Base-by-base conservation (phyloP, 2,888 invertebrate species). In the Leptura quadrifasciata region DNA sequence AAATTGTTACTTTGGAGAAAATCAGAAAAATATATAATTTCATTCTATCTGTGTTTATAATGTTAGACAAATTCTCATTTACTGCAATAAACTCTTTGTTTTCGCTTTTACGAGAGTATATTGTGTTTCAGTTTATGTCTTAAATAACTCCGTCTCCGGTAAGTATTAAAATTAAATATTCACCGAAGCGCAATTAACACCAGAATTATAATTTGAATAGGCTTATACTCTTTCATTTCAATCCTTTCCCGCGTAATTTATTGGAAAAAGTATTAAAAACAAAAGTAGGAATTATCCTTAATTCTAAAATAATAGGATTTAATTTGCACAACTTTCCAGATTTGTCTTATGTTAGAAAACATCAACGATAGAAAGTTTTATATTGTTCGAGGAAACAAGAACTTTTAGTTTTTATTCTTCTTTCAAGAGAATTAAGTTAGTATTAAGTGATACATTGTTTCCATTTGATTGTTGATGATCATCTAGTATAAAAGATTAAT, bases 251-350 rank as follows among this genome's bases (percentile, higher is more conserved):
- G 47, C n/a, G 0, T 47, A 47, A 47, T n/a, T 47, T 47, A 47
- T 47, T 6, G 47, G 47, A 12, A 47, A 47, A n/a, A n/a, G 47
- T n/a, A 47, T 47, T 47, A 47, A 6, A 47, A 47, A 47, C 47
- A 47, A n/a, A 47, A 47, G 47, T n/a, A 47, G 47, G 47, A 47
- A 47, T 47, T n/a, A 47, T n/a, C n/a, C 47, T 47, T 47, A 47
- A 47, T 47, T 47, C 47, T 6, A n/a, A 47, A 47, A 47, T 47
- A 47, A 47, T 47, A 47, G 47, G 47, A 47, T 47, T 47, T 47
- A n/a, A n/a, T 47, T 47, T 12, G n/a, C 47, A n/a, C 3, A 15
- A 47, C n/a, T 47, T n/a, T 47, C 47, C 47, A n/a, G 15, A 39
- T 39, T 39, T 39, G 12, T 39, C 39, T 12, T 12, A 47, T n/a